These are phyloP conservation scores for Thryonomys swinderianus DNA, from an alignment of 2,113 vertebrate species.

Conservation along the genomic window DNA sequence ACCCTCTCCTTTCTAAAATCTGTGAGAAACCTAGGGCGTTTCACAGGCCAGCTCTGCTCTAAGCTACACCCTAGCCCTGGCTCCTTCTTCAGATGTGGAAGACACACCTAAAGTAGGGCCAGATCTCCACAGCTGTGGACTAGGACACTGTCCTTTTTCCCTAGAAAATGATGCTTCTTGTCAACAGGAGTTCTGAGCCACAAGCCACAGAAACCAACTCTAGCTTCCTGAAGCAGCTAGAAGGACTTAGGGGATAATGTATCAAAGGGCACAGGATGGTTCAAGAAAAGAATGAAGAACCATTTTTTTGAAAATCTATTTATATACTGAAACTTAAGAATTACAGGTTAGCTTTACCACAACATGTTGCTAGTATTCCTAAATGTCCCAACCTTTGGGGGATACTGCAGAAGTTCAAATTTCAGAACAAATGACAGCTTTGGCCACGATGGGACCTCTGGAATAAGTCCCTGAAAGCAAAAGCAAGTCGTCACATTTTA, in stretches of 20 bases:
- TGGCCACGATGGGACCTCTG: not conserved
- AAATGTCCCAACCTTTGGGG: not conserved
- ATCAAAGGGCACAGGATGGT: not conserved
- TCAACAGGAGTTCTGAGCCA: not conserved
- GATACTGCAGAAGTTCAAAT: not conserved
- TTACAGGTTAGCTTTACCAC: not conserved
- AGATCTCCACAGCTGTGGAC: too few relatives aligned
- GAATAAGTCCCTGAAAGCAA: not conserved
- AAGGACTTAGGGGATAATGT: not conserved
- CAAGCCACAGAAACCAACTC: not conserved
- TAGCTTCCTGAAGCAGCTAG: not conserved
- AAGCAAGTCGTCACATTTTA: not conserved
- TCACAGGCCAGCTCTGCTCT: not conserved
- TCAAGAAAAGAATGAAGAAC: not conserved
- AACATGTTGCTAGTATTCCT: not conserved
- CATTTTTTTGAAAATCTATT: not conserved
- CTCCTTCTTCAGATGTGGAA: not conserved
- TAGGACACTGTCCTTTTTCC: not conserved
- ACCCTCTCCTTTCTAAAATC: not conserved
- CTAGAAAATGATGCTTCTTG: not conserved
- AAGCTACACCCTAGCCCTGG: not conserved
- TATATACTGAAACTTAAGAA: slow-evolving; percentile 13
- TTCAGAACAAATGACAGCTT: not conserved
- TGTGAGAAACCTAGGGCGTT: not conserved
- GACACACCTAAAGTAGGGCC: not conserved